Conservation (phyloP, 2,113 vertebrate genomes). For the Lethenteron camtschaticum region DNA sequence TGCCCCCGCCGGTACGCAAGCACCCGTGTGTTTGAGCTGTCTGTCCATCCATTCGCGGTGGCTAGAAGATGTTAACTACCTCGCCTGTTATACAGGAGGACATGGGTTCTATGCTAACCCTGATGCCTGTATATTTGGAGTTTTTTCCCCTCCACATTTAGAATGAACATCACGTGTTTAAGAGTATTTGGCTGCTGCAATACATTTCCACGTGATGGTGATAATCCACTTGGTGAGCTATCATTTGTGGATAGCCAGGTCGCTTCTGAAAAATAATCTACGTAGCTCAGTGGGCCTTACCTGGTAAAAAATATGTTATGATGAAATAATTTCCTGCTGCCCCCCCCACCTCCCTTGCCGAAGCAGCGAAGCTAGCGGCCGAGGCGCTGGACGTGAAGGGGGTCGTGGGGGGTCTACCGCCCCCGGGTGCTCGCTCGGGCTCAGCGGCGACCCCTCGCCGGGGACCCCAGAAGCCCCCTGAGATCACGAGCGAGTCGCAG, state of each 20-base stretch:
- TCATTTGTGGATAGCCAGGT: neutral
- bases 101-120: too few species aligned
- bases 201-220: too few species aligned
- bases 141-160: too few species aligned
- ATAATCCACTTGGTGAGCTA: neutral
- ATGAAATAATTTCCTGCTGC: neutral
- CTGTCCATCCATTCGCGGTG: too few species aligned
- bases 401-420: slow-evolving; percentile 48
- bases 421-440: slow-evolving; percentile 61
- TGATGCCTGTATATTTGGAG: too few species aligned
- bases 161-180: too few species aligned
- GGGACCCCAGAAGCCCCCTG: slow-evolving; percentile 55
- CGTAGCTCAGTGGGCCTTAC: neutral
- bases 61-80: too few species aligned
- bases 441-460: slow-evolving; percentile 27
- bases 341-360: slow-evolving; percentile 16
- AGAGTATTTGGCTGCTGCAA: too few species aligned
- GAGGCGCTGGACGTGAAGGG: slow-evolving; percentile 37
- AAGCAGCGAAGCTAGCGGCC: slow-evolving; percentile 33
- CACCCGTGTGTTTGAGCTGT: too few species aligned
- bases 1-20: too few species aligned
- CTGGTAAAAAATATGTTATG: neutral
- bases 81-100: too few species aligned
- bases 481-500: slow-evolving; percentile 74
- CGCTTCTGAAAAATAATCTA: neutral